Evolutionary conservation across 30 jellyfish, hydroid and myxozoan species (phyloP), one percentile per base, ranked within the genome.

Genomic region (Aurelia aurita): DNA sequence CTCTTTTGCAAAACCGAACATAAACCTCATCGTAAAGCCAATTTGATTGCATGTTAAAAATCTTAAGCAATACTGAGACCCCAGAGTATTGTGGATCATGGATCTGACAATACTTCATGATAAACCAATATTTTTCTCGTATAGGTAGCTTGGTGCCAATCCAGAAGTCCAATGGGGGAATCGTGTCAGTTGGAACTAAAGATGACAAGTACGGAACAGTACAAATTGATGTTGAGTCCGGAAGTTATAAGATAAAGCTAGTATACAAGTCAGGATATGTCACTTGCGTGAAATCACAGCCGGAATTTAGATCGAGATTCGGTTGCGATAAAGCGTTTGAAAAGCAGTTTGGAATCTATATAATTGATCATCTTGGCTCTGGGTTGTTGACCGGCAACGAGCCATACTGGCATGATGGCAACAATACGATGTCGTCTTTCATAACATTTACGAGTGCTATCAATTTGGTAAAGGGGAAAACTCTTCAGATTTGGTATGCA

Each of bases 101-200:
- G 51, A 39, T 39, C 51, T 39, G 51, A 39, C 51, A 39, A 39
- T 39, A 8, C 12, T 39, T 9, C 9, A 39, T 39, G 0, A 6
- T 39, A 39, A 39, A 6, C 16, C 13, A 39, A 8, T 9, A 39
- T 2, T 15, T 39, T 39, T 39, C 51, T 2, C 51, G 15, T 55
- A 3, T 9, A 55, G 67, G 67, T 9, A 55, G 67, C 67, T 10
- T 55, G 14, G 67, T 55, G 4, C 67, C 67, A n/a, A 55, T 55
- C 67, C 67, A 55, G 14, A 55, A 22, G 7, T 55, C 67, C 29
- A 55, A 13, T 55, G 67, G 67, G 14, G 67, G 67, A 55, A 55
- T 22, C 67, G 67, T 55, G 29, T 55, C 67, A 55, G 29, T 55
- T 55, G 67, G 67, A 19, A 9, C 31, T 19, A 22, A n/a, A 16